Percentiles rank a stretch among this genome's conserved stretches.
phyloP scores from a whole-genome alignment of 2,797 vertebrate genomes.

The Acropternis orthonyx region DNA sequence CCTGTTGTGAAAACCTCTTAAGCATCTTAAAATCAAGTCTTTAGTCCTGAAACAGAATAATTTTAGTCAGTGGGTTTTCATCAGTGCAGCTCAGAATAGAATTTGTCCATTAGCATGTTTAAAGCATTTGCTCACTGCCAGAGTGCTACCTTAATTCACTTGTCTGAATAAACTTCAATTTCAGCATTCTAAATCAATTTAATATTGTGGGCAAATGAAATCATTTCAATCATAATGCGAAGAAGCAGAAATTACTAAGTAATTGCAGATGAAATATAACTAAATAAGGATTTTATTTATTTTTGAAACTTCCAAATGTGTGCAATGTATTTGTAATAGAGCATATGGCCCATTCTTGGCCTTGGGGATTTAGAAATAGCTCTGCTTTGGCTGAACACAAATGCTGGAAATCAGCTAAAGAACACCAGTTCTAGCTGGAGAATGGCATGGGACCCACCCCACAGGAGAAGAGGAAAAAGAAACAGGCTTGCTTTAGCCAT shows the following conservation, averaged over 20 bases:
- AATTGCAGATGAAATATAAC: not conserved
- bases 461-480: not conserved
- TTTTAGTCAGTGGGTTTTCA: not conserved
- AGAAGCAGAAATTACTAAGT: not conserved
- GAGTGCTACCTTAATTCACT: conserved; percentile 10
- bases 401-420: not conserved
- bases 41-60: not conserved
- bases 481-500: not conserved
- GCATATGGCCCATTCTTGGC: not conserved
- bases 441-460: not conserved
- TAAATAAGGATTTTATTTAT: not conserved
- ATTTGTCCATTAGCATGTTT: not conserved
- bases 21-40: not conserved
- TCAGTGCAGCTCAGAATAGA: not conserved
- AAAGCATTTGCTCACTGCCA: not conserved
- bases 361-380: not conserved
- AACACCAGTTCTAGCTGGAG: not conserved
- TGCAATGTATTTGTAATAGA: not conserved
- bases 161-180: conserved; percentile 23
- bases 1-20: not conserved
- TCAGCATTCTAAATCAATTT: conserved; percentile 15
- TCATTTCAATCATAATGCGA: not conserved
- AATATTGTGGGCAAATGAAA: not conserved
- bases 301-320: not conserved
- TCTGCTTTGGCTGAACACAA: not conserved